A percentile compares a stretch with the other conserved stretches of the same genome.
These are phyloP conservation scores for Kuschelorhynchus macadamiae DNA, from an alignment of 2,888 invertebrate genomes.

Conservation along the genomic window DNA sequence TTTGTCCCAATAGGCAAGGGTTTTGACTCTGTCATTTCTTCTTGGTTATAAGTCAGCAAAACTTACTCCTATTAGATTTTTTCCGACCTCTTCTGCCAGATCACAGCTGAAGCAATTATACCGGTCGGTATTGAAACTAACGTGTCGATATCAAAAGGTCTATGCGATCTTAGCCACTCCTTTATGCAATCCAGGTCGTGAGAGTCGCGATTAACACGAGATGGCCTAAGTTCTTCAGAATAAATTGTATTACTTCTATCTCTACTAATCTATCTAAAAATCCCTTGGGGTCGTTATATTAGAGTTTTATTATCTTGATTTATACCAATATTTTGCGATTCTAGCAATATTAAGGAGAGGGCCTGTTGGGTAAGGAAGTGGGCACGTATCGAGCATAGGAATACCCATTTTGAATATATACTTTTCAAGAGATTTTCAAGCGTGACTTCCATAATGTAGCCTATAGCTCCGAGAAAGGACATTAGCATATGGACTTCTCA, in stretches of 20 bases:
- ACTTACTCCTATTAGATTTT: neutral
- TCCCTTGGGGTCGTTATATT: no score
- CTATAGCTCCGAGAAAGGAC: no score
- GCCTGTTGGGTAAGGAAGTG: neutral
- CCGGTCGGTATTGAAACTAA: slow-evolving; percentile 2
- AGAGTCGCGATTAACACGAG: neutral
- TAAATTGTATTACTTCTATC: neutral
- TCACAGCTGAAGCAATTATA: neutral
- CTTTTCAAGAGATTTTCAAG: neutral
- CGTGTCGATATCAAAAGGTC: neutral
- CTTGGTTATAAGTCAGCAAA: neutral
- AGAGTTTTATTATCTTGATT: neutral
- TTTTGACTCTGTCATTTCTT: neutral
- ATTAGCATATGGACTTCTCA: no score
- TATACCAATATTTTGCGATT: neutral
- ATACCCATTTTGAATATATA: neutral
- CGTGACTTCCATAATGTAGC: neutral
- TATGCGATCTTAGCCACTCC: neutral
- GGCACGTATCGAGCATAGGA: neutral
- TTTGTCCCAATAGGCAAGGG: neutral
- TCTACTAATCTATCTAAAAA: no score
- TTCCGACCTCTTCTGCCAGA: no score
- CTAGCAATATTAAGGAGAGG: neutral
- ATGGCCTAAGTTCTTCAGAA: neutral
- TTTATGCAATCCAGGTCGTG: neutral